These are phyloP conservation scores for Zingel zingel DNA, from an alignment of 2,113 vertebrate species.

Conservation along the genomic window DNA sequence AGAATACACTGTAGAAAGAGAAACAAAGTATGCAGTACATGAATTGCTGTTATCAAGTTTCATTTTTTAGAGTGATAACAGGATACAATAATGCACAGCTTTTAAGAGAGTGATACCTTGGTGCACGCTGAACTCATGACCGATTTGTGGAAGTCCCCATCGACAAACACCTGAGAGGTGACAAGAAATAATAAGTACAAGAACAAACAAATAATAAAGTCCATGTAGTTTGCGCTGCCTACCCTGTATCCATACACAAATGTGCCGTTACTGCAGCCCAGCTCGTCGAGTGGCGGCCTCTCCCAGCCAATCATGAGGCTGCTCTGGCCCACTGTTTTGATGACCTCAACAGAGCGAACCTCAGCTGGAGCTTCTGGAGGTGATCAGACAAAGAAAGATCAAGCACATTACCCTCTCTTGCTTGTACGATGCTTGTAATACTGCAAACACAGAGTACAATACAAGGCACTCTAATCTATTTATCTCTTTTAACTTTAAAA, in stretches of 20 bases:
- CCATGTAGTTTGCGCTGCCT: constrained; percentile 16
- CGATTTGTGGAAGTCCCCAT: constrained; percentile 72
- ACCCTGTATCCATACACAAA: constrained; percentile 83
- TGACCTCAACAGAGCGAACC: constrained; percentile 74
- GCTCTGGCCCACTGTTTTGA: constrained; percentile 75
- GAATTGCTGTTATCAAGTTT: neutral
- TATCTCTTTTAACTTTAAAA: constrained; percentile 1
- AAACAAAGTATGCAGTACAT: neutral
- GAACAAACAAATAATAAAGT: neutral
- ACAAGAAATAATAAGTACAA: neutral
- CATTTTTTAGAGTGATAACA: neutral
- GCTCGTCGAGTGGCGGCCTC: constrained; percentile 74
- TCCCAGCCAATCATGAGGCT: constrained; percentile 81
- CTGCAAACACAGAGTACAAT: neutral
- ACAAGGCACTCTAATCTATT: neutral
- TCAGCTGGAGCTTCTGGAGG: constrained; percentile 73
- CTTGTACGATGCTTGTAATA: neutral
- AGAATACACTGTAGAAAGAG: constrained; percentile 64
- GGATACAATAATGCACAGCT: neutral
- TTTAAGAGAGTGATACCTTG: constrained; percentile 60
- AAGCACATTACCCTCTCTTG: neutral
- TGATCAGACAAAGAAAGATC: neutral
- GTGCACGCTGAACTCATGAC: constrained; percentile 74
- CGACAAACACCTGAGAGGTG: constrained; percentile 59
- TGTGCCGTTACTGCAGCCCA: constrained; percentile 79